Conservation (phyloP, 2,797 vertebrate genomes). For the Lepidocolaptes lacrymiger region DNA sequence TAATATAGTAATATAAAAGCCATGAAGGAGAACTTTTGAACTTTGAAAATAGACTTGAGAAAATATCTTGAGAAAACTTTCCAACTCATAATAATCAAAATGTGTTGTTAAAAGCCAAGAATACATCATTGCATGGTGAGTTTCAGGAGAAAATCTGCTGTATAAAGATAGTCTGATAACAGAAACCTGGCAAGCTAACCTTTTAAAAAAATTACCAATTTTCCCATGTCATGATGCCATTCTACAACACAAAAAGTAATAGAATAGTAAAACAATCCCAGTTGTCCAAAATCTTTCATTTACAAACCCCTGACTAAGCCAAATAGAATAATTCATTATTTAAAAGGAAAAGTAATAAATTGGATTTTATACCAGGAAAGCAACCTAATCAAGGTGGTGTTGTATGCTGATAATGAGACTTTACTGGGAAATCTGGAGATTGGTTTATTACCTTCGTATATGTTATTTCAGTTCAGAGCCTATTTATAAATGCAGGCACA, state of each 20-base stretch:
- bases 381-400: not conserved
- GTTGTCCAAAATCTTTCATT: not conserved
- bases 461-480: slow-evolving; percentile 9
- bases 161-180: not conserved
- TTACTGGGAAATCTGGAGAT: slow-evolving; percentile 11
- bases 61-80: not conserved
- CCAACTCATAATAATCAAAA: not conserved
- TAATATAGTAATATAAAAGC: not conserved
- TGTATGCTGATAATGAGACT: slow-evolving; percentile 15
- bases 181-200: not conserved
- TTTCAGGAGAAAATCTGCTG: not conserved
- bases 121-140: not conserved
- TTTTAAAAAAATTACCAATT: not conserved
- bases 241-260: not conserved
- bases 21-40: not conserved
- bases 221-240: not conserved
- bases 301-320: not conserved
- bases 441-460: slow-evolving; percentile 21
- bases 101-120: not conserved
- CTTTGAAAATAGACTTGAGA: not conserved
- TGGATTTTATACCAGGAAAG: slow-evolving; percentile 3
- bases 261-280: not conserved
- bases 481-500: slow-evolving; percentile 33
- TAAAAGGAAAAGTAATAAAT: slow-evolving; percentile 24
- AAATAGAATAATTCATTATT: not conserved